Base-by-base conservation (phyloP, 2,888 invertebrate species). In the Lasioglossum oenotherae region DNA sequence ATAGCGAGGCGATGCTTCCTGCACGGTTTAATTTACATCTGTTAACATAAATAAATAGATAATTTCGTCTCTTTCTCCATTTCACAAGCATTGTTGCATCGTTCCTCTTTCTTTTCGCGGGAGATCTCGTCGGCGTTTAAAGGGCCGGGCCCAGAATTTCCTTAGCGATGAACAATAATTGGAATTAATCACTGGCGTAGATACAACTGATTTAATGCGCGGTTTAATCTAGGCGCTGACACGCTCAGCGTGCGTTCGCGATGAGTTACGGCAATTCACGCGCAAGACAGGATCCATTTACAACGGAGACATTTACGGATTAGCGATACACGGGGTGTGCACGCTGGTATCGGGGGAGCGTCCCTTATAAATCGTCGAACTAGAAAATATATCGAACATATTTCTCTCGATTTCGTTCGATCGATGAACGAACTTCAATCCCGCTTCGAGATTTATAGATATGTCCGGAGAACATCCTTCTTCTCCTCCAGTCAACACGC, bases 221-320 rank as follows among this genome's bases (percentile, higher is more conserved):
- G 81, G 88, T 84, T 90, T 89, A 88, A 90, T 89, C 83, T 84
- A 85, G 84, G 72, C 81, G 80, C 88, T 87, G 90, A 90, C 90
- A 90, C 88, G 81, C 85, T 87, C 90, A 87, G 81, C 78, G 80
- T 44, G 82, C 80, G 87, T 80, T 82, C 80, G 67, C 85, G 80
- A 90, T 90, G 90, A 90, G 85, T 90, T 90, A 90, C 90, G 90
- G 82, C 82, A 84, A 89, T 90, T 85, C 90, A 85, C 87, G 87
- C 38, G 84, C 90, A 88, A 88, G 90, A 90, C 90, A 90, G 85
- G 75, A 87, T 88, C 90, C 85, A 90, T 90, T 88, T 90, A 86
- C 90, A 88, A 82, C 82, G 82, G 90, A 90, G 89, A 90, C 87
- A 84, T 90, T 88, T 88, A 87, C 87, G 74, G 90, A 85, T 83